phyloP scores from a whole-genome alignment of 2,888 invertebrate genomes.

The Drosophila anomalata region DNA sequence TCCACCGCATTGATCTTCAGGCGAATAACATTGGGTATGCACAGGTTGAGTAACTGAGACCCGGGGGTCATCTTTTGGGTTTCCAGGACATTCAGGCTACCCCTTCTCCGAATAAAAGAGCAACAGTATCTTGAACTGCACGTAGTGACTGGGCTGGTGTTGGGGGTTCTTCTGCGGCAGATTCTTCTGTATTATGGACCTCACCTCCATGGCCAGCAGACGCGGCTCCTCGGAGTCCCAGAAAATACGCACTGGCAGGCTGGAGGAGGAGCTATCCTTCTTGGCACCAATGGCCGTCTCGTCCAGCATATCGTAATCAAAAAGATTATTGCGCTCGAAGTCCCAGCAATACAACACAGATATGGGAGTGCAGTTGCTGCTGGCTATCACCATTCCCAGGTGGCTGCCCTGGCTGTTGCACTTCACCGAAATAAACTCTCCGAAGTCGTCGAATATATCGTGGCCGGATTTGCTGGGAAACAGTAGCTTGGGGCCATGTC shows the following conservation, averaged over 20 bases:
- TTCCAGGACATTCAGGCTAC: slow-evolving; percentile 78
- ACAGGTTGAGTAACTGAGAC: slow-evolving; percentile 82
- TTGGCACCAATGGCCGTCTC: slow-evolving; percentile 21
- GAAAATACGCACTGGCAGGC: slow-evolving; percentile 88
- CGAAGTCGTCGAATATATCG: slow-evolving; percentile 93
- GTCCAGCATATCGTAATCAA: slow-evolving; percentile 87
- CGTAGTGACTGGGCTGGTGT: slow-evolving; percentile 53
- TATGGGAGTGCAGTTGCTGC: slow-evolving; percentile 91
- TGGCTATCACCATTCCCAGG: slow-evolving; percentile 93
- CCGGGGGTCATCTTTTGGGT: slow-evolving; percentile 71
- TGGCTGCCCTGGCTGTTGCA: slow-evolving; percentile 93
- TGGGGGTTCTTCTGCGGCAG: slow-evolving; percentile 35
- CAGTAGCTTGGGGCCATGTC: slow-evolving; percentile 93
- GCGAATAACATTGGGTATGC: slow-evolving; percentile 82
- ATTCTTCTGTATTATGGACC: slow-evolving; percentile 83
- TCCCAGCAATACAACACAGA: slow-evolving; percentile 96
- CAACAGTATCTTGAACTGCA: slow-evolving; percentile 79
- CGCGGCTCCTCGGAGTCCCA: slow-evolving; percentile 96
- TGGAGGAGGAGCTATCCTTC: slow-evolving; percentile 37
- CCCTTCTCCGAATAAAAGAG: slow-evolving; percentile 83
- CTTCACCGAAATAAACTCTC: slow-evolving; percentile 93
- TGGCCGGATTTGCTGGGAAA: slow-evolving; percentile 92
- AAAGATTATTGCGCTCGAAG: slow-evolving; percentile 92
- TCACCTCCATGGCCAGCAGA: slow-evolving; percentile 93
- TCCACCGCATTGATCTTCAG: slow-evolving; percentile 81